Evolutionary conservation across 1,140 invertebrate genomes (phyloP).

Genomic region (Bombus balteatus): DNA sequence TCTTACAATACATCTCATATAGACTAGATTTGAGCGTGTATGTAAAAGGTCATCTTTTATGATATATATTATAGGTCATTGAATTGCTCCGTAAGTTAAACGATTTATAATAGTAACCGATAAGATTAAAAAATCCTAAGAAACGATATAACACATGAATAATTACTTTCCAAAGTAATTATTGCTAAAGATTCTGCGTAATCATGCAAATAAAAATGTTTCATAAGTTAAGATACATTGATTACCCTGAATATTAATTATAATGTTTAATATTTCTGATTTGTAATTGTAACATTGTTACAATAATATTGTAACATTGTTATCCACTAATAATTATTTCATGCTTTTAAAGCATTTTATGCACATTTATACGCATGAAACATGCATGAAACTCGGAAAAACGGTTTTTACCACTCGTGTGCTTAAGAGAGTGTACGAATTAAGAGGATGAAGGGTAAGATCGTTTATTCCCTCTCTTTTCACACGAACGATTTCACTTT

Average conservation of each 20-base stretch:
- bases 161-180: neutral
- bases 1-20: neutral
- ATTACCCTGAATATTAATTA: too few relatives aligned
- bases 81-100: neutral
- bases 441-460: neutral
- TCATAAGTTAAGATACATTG: too few relatives aligned
- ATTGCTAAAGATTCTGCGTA: neutral
- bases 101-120: neutral
- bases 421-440: slow-evolving; percentile 1
- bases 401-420: neutral
- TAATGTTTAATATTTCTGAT: too few relatives aligned
- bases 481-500: slow-evolving; percentile 1
- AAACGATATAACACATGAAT: neutral
- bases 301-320: too few relatives aligned
- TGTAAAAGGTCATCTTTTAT: neutral
- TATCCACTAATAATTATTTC: neutral
- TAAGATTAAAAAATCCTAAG: neutral
- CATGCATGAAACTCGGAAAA: neutral
- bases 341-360: neutral
- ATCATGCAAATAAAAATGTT: neutral
- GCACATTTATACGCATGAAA: too few relatives aligned
- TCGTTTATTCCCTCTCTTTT: neutral
- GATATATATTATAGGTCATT: neutral
- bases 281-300: too few relatives aligned
- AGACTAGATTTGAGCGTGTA: neutral